These are phyloP conservation scores for Torymus texanus DNA, from an alignment of 2,888 invertebrate genomes.

Conservation along the genomic window DNA sequence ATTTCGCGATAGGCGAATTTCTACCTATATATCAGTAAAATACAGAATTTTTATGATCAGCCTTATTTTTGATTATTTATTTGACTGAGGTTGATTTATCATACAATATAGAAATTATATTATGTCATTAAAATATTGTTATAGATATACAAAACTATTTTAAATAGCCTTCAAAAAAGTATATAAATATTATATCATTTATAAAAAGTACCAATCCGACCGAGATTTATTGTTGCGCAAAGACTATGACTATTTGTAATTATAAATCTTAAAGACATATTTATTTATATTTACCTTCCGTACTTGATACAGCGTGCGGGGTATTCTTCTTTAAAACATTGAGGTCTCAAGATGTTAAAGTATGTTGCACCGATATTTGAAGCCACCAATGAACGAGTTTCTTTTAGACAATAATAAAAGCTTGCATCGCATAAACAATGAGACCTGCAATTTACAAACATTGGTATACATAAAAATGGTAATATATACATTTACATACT, in stretches of 20 bases:
- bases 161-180: too few relatives aligned
- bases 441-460: conserved; percentile 75
- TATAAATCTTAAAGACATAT: conserved; percentile 11
- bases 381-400: conserved; percentile 77
- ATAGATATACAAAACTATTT: too few relatives aligned
- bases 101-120: too few relatives aligned
- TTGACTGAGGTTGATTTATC: too few relatives aligned
- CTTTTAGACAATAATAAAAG: conserved; percentile 82
- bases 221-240: too few relatives aligned
- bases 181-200: too few relatives aligned
- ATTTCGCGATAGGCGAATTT: too few relatives aligned
- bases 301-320: conserved; percentile 60
- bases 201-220: too few relatives aligned
- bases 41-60: too few relatives aligned
- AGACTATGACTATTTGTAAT: not conserved
- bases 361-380: conserved; percentile 82
- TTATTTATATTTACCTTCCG: conserved; percentile 58
- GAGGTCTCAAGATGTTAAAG: conserved; percentile 84
- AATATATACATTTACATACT: conserved; percentile 18
- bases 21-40: too few relatives aligned
- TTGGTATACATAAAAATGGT: conserved; percentile 39
- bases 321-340: conserved; percentile 79
- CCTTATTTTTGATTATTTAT: too few relatives aligned
- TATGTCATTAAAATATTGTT: too few relatives aligned
- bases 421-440: conserved; percentile 83